phyloP scores from a whole-genome alignment of 2,113 vertebrate genomes.

The Mormyrus lacerda region DNA sequence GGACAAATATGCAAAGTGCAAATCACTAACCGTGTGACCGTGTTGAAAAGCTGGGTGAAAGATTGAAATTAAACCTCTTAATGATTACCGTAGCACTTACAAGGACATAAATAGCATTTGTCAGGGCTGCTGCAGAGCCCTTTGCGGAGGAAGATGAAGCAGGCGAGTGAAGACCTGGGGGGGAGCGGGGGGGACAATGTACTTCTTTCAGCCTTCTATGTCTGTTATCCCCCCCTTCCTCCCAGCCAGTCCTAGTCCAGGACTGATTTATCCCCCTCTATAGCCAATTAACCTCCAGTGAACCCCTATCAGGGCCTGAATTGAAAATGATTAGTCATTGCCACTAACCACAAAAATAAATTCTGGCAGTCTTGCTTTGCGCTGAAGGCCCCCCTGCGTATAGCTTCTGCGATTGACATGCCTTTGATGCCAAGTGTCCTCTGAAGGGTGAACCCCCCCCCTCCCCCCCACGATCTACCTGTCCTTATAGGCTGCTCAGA shows the following conservation, averaged over 20 bases:
- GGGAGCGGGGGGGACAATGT: neutral
- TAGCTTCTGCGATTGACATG: slow-evolving; percentile 49
- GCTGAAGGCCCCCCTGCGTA: slow-evolving; percentile 55
- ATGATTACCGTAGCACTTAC: neutral
- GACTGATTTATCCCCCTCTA: slow-evolving; percentile 44
- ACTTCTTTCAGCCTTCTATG: neutral
- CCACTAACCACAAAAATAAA: slow-evolving; percentile 75
- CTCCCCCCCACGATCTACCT: neutral
- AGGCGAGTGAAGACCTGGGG: neutral
- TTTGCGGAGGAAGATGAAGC: neutral
- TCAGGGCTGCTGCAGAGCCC: neutral
- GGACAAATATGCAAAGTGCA: slow-evolving; percentile 10
- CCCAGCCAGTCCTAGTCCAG: neutral
- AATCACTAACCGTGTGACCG: neutral
- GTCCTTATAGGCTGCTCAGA: neutral
- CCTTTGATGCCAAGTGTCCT: slow-evolving; percentile 49
- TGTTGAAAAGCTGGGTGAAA: slow-evolving; percentile 1
- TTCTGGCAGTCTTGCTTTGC: slow-evolving; percentile 51
- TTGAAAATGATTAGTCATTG: slow-evolving; percentile 73
- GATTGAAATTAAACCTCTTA: slow-evolving; percentile 1
- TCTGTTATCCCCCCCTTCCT: neutral
- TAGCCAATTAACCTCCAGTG: slow-evolving; percentile 78
- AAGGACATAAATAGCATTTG: slow-evolving; percentile 13
- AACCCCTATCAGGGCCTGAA: slow-evolving; percentile 68
- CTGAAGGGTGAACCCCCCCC: neutral